Base-by-base conservation (phyloP, 2,797 vertebrate genomes). In the Xerus rutilus region DNA sequence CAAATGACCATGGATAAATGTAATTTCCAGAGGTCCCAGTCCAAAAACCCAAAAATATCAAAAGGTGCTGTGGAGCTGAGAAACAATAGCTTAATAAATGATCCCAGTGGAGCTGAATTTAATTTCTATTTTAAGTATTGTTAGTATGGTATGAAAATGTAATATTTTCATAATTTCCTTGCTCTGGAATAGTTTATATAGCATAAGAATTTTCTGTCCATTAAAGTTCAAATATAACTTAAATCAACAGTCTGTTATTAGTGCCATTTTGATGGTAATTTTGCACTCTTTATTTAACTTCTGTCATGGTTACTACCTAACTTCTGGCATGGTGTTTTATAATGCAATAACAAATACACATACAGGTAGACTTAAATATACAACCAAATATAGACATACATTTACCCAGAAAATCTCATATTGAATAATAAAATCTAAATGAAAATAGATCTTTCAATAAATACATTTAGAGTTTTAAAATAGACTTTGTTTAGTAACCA, bases 271-370 rank as follows among this genome's bases (percentile, higher is more conserved):
- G 28, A 18, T 87, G 25, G 39, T 14, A 69, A 92, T 79, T 92
- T 69, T 76, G 32, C 35, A 39, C 28, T 47, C 77, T 49, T 83
- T 70, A 87, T 91, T 93, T 93, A 25, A 70, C 52, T 91, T 88
- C 25, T 65, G 39, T 3, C n/a, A 59, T 67, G 6, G 1, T 52
- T 88, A 47, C 20, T 74, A 72, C 7, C 15, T 57, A 57, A 21
- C 54, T 57, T 57, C 7, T 57, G 54, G 21, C 54, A 57, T 2
- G 2, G 54, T 70, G 35, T 78, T 90, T 82, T 52, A 28, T 69
- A 47, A 79, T 59, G 10, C 1, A 30, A 65, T 74, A 74, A 39
- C 21, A 94, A 69, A 70, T 47, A 79, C 5, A 72, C 20, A 39
- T 43, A 23, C 0, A 65, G 32, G 88, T 32, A 79, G 13, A 78